Evolutionary conservation across 1,140 invertebrate genomes (phyloP), one percentile per base, ranked within the genome.

Genomic region (Babylonia areolata): DNA sequence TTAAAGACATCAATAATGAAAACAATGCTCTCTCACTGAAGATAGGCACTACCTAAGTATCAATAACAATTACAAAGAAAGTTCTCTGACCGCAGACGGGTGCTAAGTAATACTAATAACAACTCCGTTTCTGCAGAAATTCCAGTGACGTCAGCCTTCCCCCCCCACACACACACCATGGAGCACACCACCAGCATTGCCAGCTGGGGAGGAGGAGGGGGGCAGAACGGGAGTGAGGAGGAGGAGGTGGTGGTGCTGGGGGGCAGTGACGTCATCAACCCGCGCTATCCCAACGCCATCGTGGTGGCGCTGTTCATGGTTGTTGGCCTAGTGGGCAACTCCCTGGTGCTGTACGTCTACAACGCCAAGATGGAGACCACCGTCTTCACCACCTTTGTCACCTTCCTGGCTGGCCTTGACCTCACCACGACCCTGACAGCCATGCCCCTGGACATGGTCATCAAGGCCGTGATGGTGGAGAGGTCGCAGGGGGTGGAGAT

Each of bases 341-440:
- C 46, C 17, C 78, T 88, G 69, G 88, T 88, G n/a, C 81, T 83
- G 58, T 88, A 86, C 71, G 75, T 88, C 58, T 88, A 88, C 77
- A 33, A 86, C 31, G 82, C 77, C 69, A 82, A 77, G 71, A 81
- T 75, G 64, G 35, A 40, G 86, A 31, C 1, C n/a, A 87, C 71
- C 33, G 81, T 87, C 15, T 88, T 88, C 84, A 71, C 86, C 64
- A 78, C 85, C 58, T 88, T 88, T 54, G 86, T 88, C 71, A 84
- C 46, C 42, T 75, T 73, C 1, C 64, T 88, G 80, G 88, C 88
- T 17, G 71, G 23, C 6, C 79, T 88, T 33, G 88, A 88, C 81
- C 84, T 88, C 42, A 46, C 75, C 54, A 87, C 86, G 3, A 81
- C 86, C 2, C 23, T 88, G n/a, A 84, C 54, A n/a, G 85, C 81